Conservation (phyloP, 2,888 invertebrate genomes). For the Agrochola macilenta region DNA sequence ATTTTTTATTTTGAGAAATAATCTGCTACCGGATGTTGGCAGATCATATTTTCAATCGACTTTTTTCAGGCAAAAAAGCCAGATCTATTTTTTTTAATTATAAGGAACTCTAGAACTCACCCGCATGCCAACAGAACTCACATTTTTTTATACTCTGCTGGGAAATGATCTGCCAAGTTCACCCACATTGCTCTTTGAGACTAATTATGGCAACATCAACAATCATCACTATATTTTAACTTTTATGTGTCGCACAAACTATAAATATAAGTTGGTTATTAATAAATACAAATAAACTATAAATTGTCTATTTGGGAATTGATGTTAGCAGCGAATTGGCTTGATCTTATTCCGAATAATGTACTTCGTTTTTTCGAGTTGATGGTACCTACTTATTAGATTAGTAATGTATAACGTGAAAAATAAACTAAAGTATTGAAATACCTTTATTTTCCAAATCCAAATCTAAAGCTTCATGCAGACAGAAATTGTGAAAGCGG, state of each 20-base stretch:
- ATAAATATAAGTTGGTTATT: neutral
- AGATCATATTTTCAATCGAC: too few relatives aligned
- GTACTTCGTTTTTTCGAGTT: neutral
- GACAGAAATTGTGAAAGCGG: too few relatives aligned
- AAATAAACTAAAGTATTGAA: neutral
- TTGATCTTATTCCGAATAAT: neutral
- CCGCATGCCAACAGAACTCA: too few relatives aligned
- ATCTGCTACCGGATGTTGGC: too few relatives aligned
- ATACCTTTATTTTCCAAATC: neutral
- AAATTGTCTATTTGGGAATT: neutral
- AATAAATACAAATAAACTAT: neutral
- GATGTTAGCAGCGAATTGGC: neutral
- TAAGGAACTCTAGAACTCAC: too few relatives aligned
- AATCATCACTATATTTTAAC: neutral
- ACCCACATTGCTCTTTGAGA: too few relatives aligned
- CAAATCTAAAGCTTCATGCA: neutral
- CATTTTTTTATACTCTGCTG: too few relatives aligned
- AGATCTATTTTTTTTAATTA: too few relatives aligned
- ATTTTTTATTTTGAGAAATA: too few relatives aligned
- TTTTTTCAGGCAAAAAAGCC: too few relatives aligned
- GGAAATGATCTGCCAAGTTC: too few relatives aligned
- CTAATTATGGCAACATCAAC: neutral
- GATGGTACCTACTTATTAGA: neutral
- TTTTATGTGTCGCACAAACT: neutral
- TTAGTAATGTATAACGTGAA: neutral